A percentile compares a stretch with the other conserved stretches of the same genome.
Conservation (phyloP, 35 echinoderm and acorn worm genomes). For the Patiria miniata region DNA sequence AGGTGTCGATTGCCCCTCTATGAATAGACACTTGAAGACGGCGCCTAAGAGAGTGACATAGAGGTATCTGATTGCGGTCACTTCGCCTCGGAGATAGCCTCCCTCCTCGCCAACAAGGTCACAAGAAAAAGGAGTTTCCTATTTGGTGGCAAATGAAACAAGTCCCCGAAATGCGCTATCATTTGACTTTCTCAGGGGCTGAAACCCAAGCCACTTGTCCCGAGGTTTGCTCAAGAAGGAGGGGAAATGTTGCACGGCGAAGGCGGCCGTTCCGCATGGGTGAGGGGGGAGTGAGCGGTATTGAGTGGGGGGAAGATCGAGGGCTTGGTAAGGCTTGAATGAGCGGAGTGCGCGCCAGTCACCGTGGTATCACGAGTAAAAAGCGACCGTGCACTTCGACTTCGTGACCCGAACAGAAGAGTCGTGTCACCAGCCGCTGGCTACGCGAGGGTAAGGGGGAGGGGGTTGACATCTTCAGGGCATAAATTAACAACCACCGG, state of each 20-base stretch:
- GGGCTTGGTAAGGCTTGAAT: not conserved
- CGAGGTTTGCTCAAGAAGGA: not conserved
- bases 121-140: not conserved
- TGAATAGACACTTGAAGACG: not conserved
- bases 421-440: not conserved
- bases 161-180: not conserved
- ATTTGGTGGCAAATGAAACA: not conserved
- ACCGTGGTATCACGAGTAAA: not conserved
- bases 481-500: conserved; percentile 21
- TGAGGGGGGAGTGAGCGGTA: not conserved
- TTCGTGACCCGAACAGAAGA: conserved; percentile 32
- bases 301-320: not conserved
- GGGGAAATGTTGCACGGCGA: not conserved
- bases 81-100: not conserved
- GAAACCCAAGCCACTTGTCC: not conserved
- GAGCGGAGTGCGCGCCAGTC: not conserved
- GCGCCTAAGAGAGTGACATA: not conserved
- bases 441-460: not conserved
- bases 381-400: not conserved
- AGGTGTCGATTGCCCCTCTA: not conserved
- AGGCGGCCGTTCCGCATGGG: not conserved
- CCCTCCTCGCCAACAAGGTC: not conserved
- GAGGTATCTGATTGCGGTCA: not conserved
- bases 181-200: not conserved
- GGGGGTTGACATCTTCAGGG: conserved; percentile 16